Percentiles rank a stretch among this genome's conserved stretches.
Conservation (phyloP, 2,797 vertebrate species). For the Nyctalus aviator region DNA sequence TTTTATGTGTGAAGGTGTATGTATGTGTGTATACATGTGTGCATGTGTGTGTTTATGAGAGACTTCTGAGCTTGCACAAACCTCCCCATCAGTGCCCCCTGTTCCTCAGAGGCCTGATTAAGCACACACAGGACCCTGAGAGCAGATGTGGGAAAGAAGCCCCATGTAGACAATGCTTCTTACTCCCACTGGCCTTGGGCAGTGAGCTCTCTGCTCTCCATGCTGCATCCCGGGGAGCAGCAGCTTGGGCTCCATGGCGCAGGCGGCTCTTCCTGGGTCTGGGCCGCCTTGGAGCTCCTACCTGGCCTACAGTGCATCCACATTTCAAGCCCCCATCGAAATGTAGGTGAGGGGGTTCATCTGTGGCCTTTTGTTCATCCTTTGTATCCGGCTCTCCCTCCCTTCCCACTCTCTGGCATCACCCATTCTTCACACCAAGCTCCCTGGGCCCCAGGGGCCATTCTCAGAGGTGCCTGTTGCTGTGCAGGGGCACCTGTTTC, state of each 20-base stretch:
- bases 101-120: neutral
- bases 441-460: neutral
- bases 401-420: fast-evolving
- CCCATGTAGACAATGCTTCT: fast-evolving
- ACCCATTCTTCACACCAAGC: neutral
- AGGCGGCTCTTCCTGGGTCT: neutral
- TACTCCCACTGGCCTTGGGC: neutral
- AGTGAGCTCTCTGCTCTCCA: neutral
- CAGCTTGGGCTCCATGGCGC: neutral
- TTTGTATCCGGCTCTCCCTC: too few species aligned
- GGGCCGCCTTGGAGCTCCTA: neutral
- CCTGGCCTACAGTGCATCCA: too few species aligned
- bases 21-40: neutral
- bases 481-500: fast-evolving
- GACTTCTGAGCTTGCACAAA: neutral
- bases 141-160: fast-evolving
- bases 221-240: too few species aligned
- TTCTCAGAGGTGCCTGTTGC: neutral
- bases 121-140: neutral
- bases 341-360: neutral
- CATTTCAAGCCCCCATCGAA: fast-evolving
- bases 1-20: neutral
- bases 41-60: neutral
- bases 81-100: neutral
- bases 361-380: neutral